These are phyloP conservation scores for Matsumurasca onukii DNA, from an alignment of 1,140 invertebrate species.

Conservation along the genomic window DNA sequence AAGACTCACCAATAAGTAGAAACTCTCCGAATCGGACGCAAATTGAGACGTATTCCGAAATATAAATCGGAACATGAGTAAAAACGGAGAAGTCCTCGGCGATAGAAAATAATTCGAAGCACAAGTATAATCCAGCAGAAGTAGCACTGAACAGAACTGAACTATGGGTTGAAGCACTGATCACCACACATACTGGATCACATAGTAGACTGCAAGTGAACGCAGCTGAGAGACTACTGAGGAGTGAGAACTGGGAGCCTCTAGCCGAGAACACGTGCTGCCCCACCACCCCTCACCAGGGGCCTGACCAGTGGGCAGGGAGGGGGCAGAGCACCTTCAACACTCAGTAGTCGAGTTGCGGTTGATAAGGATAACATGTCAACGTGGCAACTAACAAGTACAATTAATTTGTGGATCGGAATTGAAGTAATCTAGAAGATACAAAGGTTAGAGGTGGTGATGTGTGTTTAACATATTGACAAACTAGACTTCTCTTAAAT, in stretches of 20 bases:
- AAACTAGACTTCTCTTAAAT: no score
- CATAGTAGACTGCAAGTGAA: neutral
- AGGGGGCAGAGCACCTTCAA: no score
- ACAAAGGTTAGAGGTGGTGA: no score
- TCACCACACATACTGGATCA: no score
- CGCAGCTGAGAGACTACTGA: neutral
- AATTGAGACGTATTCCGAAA: conserved; percentile 19
- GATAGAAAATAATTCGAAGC: neutral
- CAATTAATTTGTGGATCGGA: no score
- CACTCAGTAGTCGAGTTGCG: no score
- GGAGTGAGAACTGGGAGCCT: neutral
- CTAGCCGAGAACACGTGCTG: neutral
- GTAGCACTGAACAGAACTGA: neutral
- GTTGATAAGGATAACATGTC: no score
- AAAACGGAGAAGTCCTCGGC: neutral
- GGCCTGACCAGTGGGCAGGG: neutral
- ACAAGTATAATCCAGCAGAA: neutral
- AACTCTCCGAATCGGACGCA: conserved; percentile 20
- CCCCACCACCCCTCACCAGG: neutral
- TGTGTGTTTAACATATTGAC: no score
- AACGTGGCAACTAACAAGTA: no score
- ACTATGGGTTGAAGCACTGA: no score
- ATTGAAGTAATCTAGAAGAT: no score
- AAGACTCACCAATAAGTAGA: conserved; percentile 5
- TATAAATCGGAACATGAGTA: conserved; percentile 16